Percentiles rank a stretch among this genome's conserved stretches.
Conservation (phyloP, 1,140 invertebrate genomes). For the Bombus cullumanus region DNA sequence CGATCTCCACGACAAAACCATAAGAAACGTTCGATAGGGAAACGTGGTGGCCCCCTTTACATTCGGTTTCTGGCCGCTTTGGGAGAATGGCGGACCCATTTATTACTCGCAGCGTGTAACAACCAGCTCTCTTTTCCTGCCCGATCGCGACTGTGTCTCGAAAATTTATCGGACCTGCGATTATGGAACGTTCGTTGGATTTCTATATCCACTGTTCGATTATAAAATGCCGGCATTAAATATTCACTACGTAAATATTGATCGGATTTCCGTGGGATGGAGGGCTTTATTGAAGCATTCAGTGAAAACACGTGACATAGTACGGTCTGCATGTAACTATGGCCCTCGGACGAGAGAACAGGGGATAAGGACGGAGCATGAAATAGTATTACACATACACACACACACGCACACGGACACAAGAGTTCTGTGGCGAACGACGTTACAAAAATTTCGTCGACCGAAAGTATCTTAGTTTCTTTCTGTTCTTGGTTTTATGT, state of each 20-base stretch:
- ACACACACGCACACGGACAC: not conserved
- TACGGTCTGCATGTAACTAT: not conserved
- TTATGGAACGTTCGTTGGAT: not conserved
- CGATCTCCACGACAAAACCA: not conserved
- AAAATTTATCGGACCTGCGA: not conserved
- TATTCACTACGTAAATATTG: not conserved
- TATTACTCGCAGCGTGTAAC: not conserved
- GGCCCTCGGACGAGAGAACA: not conserved
- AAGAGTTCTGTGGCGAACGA: not conserved
- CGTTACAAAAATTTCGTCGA: too few relatives aligned
- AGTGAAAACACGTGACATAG: not conserved
- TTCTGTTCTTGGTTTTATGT: not conserved
- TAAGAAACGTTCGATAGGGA: constrained; percentile 1
- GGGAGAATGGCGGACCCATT: not conserved
- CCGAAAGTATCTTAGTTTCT: not conserved
- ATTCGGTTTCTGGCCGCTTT: not conserved
- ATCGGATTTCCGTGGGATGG: not conserved
- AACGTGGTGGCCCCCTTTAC: not conserved
- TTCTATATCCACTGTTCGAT: not conserved
- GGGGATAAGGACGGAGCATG: constrained; percentile 8
- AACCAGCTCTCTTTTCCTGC: too few relatives aligned
- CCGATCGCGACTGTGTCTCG: not conserved
- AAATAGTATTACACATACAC: not conserved
- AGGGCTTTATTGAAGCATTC: not conserved
- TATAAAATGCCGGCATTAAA: not conserved